A percentile compares a stretch with the other conserved stretches of the same genome.
Conservation (phyloP, 2,888 invertebrate species). For the Lasioglossum marginatum region DNA sequence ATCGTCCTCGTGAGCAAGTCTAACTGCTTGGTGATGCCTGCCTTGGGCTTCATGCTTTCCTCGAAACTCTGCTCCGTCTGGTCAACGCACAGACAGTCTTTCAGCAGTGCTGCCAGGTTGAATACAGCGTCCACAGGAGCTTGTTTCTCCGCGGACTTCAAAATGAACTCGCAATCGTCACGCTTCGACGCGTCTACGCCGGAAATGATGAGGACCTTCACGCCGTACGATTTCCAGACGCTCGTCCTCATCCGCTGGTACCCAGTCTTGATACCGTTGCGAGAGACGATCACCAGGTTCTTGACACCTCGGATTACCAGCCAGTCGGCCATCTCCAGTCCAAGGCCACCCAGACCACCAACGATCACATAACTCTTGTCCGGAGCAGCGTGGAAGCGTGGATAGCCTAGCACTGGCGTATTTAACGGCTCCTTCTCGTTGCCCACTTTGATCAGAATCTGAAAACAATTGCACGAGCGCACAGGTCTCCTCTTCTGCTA, state of each 20-base stretch:
- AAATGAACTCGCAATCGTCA: conserved; percentile 89
- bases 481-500: neutral
- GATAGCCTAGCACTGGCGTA: conserved; percentile 82
- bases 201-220: conserved; percentile 88
- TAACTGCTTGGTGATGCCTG: conserved; percentile 86
- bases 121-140: conserved; percentile 88
- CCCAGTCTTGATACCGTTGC: conserved; percentile 91
- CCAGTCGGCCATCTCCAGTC: conserved; percentile 95
- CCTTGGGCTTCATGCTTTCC: conserved; percentile 87
- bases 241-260: conserved; percentile 91
- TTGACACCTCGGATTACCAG: conserved; percentile 92
- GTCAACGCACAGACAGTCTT: conserved; percentile 86
- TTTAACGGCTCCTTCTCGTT: conserved; percentile 59
- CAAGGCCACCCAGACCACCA: conserved; percentile 96
- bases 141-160: conserved; percentile 86
- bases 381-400: conserved; percentile 85
- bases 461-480: neutral
- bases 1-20: conserved; percentile 85
- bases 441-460: conserved; percentile 38
- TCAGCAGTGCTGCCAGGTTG: conserved; percentile 88
- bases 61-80: conserved; percentile 85
- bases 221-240: conserved; percentile 90
- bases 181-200: conserved; percentile 89
- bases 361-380: conserved; percentile 87
- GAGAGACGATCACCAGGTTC: conserved; percentile 92